Evolutionary conservation across 2,797 vertebrate species (phyloP).

Genomic region (Xerus rutilus): DNA sequence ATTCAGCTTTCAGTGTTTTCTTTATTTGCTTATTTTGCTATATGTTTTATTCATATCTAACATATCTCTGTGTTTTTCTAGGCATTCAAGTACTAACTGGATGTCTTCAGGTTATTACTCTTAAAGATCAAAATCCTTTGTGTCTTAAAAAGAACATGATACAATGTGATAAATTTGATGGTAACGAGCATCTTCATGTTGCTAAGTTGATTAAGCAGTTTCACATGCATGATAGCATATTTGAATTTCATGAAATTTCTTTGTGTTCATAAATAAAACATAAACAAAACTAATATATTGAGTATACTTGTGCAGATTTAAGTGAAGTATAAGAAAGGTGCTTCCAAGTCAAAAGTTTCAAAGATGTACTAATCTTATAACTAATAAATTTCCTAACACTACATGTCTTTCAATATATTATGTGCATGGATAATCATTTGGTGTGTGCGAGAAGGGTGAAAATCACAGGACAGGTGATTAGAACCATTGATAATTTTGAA

Average conservation of each 20-base stretch:
- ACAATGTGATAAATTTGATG: not conserved
- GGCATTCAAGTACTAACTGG: not conserved
- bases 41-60: not conserved
- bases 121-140: not conserved
- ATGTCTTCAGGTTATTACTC: not conserved
- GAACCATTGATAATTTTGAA: not conserved
- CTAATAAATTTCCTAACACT: not conserved
- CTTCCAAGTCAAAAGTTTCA: not conserved
- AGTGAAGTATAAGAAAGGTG: not conserved
- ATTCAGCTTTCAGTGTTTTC: not conserved
- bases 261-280: not conserved
- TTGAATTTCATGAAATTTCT: not conserved
- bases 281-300: not conserved
- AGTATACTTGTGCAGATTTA: not conserved
- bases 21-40: not conserved
- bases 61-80: not conserved
- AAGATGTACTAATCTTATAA: not conserved
- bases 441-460: rapidly evolving
- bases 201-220: not conserved
- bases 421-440: too few relatives aligned
- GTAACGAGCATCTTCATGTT: not conserved
- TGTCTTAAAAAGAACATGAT: not conserved
- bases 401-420: not conserved
- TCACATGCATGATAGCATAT: not conserved
- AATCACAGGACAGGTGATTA: rapidly evolving